Evolutionary conservation across 2,888 invertebrate species (phyloP).

Genomic region (Athripsodes cinereus): DNA sequence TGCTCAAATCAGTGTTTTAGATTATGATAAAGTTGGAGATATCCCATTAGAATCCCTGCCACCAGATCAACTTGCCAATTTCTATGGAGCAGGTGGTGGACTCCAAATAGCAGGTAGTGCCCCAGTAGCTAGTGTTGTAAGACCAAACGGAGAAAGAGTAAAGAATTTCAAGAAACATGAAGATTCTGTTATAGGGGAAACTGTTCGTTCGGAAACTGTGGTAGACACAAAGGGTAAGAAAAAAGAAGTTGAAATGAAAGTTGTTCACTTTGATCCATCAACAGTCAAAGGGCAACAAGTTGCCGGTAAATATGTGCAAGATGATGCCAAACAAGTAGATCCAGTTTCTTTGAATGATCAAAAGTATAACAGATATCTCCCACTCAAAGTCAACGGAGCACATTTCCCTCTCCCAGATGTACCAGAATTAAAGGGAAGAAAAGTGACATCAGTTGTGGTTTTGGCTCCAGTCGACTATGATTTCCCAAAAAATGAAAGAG

Average conservation of each 20-base stretch:
- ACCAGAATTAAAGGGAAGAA: constrained; percentile 66
- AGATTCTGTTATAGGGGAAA: constrained; percentile 47
- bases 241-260: constrained; percentile 75
- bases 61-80: constrained; percentile 80
- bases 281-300: constrained; percentile 66
- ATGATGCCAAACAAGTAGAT: constrained; percentile 66
- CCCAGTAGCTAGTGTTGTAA: constrained; percentile 60
- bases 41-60: constrained; percentile 77
- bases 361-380: constrained; percentile 77
- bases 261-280: constrained; percentile 73
- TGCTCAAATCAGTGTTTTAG: constrained; percentile 80
- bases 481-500: constrained; percentile 40
- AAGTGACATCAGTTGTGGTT: constrained; percentile 79
- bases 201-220: constrained; percentile 42
- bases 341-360: constrained; percentile 69
- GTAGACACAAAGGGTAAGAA: constrained; percentile 40
- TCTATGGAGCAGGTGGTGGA: constrained; percentile 77
- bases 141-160: constrained; percentile 55
- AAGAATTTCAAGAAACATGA: constrained; percentile 40
- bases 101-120: constrained; percentile 67
- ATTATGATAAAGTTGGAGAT: constrained; percentile 84
- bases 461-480: constrained; percentile 76
- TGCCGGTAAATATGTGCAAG: constrained; percentile 64
- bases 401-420: constrained; percentile 80
- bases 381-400: constrained; percentile 77